Evolutionary conservation across 2,888 invertebrate species (phyloP).

Genomic region (Lacanobia oleracea): DNA sequence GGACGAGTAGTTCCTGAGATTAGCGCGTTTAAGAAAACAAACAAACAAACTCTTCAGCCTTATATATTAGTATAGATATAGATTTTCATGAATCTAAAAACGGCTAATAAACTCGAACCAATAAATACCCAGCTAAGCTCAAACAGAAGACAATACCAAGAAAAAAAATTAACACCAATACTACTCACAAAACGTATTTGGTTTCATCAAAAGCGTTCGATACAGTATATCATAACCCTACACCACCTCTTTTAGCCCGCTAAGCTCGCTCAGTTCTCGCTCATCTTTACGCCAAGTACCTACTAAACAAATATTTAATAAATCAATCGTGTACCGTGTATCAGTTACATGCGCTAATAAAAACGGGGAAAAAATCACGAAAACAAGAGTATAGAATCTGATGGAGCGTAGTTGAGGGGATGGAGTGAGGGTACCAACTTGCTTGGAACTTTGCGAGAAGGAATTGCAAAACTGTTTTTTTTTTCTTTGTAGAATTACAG

Average conservation of each 20-base stretch:
- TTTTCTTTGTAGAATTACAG: neutral
- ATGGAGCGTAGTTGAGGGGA: conserved; percentile 2
- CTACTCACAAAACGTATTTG: neutral
- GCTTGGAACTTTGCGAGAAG: neutral
- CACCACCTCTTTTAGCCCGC: neutral
- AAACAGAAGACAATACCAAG: neutral
- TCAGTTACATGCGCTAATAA: conserved; percentile 78
- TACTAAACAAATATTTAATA: conserved; percentile 61
- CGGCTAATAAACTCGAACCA: no score
- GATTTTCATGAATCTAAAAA: no score
- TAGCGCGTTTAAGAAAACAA: no score
- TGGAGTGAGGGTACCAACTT: neutral
- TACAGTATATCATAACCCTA: neutral
- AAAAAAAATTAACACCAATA: neutral
- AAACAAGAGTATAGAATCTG: neutral
- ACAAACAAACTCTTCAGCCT: no score
- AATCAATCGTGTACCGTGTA: conserved; percentile 75
- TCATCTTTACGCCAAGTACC: conserved; percentile 8
- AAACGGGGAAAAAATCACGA: conserved; percentile 65
- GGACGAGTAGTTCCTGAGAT: no score
- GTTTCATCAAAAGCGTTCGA: neutral
- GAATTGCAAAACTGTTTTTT: neutral
- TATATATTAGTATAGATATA: no score
- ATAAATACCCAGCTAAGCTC: neutral
- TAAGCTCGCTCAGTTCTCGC: conserved; percentile 14